These are phyloP conservation scores for Hyalella azteca DNA, from an alignment of 2,888 invertebrate species.

Conservation along the genomic window DNA sequence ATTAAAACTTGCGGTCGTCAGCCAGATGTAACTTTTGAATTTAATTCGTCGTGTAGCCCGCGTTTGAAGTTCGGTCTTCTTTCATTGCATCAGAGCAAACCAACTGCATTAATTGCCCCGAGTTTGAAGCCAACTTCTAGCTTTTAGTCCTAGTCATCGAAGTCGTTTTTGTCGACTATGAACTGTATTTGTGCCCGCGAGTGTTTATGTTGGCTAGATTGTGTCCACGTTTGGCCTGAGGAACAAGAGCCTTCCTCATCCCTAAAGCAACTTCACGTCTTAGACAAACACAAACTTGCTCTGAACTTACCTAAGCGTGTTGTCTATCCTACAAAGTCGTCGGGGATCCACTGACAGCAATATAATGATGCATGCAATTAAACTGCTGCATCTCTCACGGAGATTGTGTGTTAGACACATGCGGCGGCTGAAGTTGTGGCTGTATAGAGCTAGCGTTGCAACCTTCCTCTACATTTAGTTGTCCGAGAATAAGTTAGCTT, in stretches of 20 bases:
- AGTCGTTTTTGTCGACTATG: not conserved
- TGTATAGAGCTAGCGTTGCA: too few relatives aligned
- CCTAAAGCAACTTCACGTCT: conserved; percentile 17
- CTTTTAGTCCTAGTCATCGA: not conserved
- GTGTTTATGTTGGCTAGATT: conserved; percentile 28
- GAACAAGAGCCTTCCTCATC: conserved; percentile 12
- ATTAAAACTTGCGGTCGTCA: too few relatives aligned
- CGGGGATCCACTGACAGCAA: conserved; percentile 16
- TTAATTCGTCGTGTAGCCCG: not conserved
- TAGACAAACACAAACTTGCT: conserved; percentile 31
- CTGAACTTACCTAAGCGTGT: conserved; percentile 21
- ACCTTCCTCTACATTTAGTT: too few relatives aligned
- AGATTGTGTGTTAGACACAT: too few relatives aligned
- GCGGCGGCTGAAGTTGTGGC: too few relatives aligned
- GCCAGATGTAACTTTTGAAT: not conserved
- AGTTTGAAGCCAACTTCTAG: conserved; percentile 25
- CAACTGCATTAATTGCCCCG: conserved; percentile 33
- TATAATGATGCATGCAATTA: conserved; percentile 24
- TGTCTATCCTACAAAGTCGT: conserved; percentile 29
- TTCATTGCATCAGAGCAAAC: not conserved
- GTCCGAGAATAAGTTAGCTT: too few relatives aligned
- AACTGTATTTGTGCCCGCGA: conserved; percentile 19
- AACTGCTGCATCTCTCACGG: not conserved
- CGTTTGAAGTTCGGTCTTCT: conserved; percentile 5
- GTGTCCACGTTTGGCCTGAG: conserved; percentile 17